A percentile compares a stretch with the other conserved stretches of the same genome.
Evolutionary conservation across 2,888 invertebrate species (phyloP).

Genomic region (Chrysolina haemoptera): DNA sequence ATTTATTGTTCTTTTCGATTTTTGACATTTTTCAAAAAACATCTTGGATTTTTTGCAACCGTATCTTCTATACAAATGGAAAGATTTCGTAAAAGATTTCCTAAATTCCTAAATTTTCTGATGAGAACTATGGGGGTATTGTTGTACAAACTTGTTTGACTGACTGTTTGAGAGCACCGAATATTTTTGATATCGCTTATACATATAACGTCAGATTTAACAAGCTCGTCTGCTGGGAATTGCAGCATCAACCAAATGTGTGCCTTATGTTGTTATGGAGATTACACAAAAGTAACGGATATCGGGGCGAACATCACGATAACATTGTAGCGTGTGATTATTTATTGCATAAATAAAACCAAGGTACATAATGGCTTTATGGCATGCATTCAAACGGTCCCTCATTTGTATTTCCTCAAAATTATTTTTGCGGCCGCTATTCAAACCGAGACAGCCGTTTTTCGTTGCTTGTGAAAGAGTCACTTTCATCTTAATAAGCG

Average conservation of each 20-base stretch:
- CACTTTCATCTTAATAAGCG: slow-evolving; percentile 32
- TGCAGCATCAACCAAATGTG: slow-evolving; percentile 8
- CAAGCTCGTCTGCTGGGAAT: not conserved
- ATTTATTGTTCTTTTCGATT: no score
- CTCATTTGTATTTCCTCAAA: slow-evolving; percentile 26
- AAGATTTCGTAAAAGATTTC: no score
- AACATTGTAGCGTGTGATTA: slow-evolving; percentile 29
- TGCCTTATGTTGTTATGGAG: slow-evolving; percentile 16
- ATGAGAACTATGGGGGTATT: no score
- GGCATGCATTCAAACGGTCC: slow-evolving; percentile 22
- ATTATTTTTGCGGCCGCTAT: slow-evolving; percentile 22
- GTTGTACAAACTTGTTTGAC: no score
- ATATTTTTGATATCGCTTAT: no score
- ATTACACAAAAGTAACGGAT: slow-evolving; percentile 15
- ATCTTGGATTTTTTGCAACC: no score
- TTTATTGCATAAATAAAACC: slow-evolving; percentile 38
- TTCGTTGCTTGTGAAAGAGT: slow-evolving; percentile 9
- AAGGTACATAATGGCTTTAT: slow-evolving; percentile 29
- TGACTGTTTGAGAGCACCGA: no score
- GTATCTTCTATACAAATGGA: no score
- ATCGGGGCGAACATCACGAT: slow-evolving; percentile 22
- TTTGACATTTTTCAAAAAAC: no score
- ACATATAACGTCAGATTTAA: no score
- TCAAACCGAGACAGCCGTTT: not conserved
- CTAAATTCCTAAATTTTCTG: no score